Evolutionary conservation across 1,140 invertebrate genomes (phyloP).

Genomic region (Trypoxylus dichotomus): DNA sequence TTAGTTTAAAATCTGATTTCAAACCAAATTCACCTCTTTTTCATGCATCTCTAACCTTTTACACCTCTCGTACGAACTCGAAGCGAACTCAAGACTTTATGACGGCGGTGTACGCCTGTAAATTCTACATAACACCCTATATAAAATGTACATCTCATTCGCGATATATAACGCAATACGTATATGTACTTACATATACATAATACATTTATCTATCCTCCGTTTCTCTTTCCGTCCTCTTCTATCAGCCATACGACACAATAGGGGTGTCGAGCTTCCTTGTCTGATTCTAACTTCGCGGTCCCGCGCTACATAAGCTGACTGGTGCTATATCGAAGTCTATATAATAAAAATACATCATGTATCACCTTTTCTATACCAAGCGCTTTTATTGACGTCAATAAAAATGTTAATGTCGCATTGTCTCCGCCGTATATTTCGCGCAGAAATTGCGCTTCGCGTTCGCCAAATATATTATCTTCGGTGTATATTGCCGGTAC

Average conservation of each 20-base stretch:
- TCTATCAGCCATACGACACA: neutral
- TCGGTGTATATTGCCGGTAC: neutral
- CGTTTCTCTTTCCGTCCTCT: neutral
- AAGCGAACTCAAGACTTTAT: too few species aligned
- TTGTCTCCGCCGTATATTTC: neutral
- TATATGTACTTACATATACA: neutral
- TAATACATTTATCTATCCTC: neutral
- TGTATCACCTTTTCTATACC: conserved; percentile 1
- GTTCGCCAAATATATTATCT: neutral
- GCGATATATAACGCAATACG: neutral
- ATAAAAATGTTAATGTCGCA: neutral
- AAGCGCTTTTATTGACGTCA: conserved; percentile 11
- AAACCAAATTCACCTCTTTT: too few species aligned
- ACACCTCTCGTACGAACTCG: too few species aligned
- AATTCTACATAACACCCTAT: too few species aligned
- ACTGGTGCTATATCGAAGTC: too few species aligned
- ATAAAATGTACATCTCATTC: too few species aligned
- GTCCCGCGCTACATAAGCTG: neutral
- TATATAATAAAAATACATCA: conserved; percentile 17
- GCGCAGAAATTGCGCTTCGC: neutral
- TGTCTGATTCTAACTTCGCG: neutral
- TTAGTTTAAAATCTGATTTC: too few species aligned
- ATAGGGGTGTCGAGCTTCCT: neutral
- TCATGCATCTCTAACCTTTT: too few species aligned
- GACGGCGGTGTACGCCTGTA: too few species aligned